These are phyloP conservation scores for Diorhabda sublineata DNA, from an alignment of 1,140 invertebrate species.

Conservation along the genomic window DNA sequence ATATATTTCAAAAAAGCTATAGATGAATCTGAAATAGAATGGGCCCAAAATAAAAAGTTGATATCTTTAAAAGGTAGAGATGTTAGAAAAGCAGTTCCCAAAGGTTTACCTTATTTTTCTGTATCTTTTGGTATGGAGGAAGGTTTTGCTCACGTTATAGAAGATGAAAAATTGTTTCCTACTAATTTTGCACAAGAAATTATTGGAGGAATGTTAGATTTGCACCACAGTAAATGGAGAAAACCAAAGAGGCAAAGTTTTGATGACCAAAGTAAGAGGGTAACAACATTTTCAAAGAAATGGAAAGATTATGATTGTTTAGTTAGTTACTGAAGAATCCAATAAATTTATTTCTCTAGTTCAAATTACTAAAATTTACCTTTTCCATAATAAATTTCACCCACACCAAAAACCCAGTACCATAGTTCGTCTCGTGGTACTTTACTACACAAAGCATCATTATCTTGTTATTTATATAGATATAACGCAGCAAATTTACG, in stretches of 20 bases:
- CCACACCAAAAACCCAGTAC: no score
- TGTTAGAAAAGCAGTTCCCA: slow-evolving; percentile 79
- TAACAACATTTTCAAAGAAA: slow-evolving; percentile 59
- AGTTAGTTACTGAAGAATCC: background rate
- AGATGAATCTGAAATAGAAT: slow-evolving; percentile 89
- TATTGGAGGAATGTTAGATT: slow-evolving; percentile 88
- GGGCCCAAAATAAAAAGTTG: slow-evolving; percentile 94
- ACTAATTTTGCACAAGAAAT: slow-evolving; percentile 92
- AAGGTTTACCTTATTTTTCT: slow-evolving; percentile 91
- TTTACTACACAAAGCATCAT: no score
- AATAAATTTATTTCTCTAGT: no score
- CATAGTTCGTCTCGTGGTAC: no score
- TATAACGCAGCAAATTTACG: no score
- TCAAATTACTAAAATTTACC: no score
- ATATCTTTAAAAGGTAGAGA: slow-evolving; percentile 71
- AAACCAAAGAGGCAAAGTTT: slow-evolving; percentile 71
- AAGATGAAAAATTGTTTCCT: slow-evolving; percentile 86
- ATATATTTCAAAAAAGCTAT: slow-evolving; percentile 99
- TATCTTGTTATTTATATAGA: no score
- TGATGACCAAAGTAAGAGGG: slow-evolving; percentile 65
- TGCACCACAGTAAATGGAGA: slow-evolving; percentile 80
- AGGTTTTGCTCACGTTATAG: slow-evolving; percentile 95
- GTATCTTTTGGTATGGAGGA: slow-evolving; percentile 86
- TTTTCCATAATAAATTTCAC: no score
- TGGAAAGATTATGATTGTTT: slow-evolving; percentile 52